Evolutionary conservation across 2,797 vertebrate species (phyloP).

Genomic region (Phoeniculus purpureus): DNA sequence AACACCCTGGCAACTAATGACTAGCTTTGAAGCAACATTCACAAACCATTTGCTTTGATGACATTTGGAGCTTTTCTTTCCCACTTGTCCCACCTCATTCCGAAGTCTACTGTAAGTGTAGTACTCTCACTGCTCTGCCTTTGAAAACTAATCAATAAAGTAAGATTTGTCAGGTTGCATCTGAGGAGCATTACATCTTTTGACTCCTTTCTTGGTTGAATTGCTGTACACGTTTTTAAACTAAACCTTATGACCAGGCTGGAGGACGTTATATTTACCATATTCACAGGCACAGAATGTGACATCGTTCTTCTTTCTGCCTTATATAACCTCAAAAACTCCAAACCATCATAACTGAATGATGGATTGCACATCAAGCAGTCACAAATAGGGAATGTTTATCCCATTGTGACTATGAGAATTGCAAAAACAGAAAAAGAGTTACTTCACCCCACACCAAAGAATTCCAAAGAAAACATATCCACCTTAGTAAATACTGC

Average conservation of each 20-base stretch:
- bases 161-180: slow-evolving; percentile 72
- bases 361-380: slow-evolving; percentile 72
- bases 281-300: slow-evolving; percentile 60
- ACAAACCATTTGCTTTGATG: slow-evolving; percentile 96
- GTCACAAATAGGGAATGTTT: slow-evolving; percentile 69
- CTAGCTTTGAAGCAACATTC: slow-evolving; percentile 92
- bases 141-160: slow-evolving; percentile 77
- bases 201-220: slow-evolving; percentile 67
- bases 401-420: slow-evolving; percentile 52
- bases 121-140: slow-evolving; percentile 53
- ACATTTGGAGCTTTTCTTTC: slow-evolving; percentile 74
- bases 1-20: slow-evolving; percentile 93
- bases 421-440: slow-evolving; percentile 39
- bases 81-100: slow-evolving; percentile 6
- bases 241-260: slow-evolving; percentile 71
- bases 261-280: slow-evolving; percentile 1
- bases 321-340: slow-evolving; percentile 73
- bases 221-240: slow-evolving; percentile 72
- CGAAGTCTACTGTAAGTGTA: slow-evolving; percentile 63
- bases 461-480: slow-evolving; percentile 33
- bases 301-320: slow-evolving; percentile 50
- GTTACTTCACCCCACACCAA: not conserved
- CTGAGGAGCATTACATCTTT: slow-evolving; percentile 71
- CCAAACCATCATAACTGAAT: slow-evolving; percentile 74
- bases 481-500: slow-evolving; percentile 19